Evolutionary conservation across 92 coral and sea anemone genomes (phyloP).

Genomic region (Bergia sp.): DNA sequence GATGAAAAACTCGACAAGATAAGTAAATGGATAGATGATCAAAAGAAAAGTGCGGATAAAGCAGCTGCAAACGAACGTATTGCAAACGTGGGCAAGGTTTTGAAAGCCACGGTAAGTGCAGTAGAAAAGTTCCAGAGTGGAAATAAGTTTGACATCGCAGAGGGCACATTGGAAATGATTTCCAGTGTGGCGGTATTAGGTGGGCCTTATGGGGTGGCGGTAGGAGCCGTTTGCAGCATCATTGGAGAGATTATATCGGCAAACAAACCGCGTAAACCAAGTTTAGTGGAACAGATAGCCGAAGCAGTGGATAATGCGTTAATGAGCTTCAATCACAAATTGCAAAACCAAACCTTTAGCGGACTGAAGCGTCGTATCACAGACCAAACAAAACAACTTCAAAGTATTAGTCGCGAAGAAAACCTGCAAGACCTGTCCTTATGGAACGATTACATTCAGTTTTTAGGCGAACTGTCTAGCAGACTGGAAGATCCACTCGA

Average conservation of each 20-base stretch:
- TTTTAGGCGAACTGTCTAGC: constrained; percentile 46
- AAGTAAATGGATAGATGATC: constrained; percentile 25
- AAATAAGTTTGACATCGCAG: constrained; percentile 11
- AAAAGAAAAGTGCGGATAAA: not conserved
- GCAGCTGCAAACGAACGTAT: not conserved
- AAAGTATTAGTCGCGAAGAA: not conserved
- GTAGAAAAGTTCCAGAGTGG: constrained; percentile 38
- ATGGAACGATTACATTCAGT: constrained; percentile 48
- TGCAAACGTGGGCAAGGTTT: constrained; percentile 24
- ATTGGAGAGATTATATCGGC: not conserved
- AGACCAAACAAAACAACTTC: constrained; percentile 36
- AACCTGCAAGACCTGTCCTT: constrained; percentile 24
- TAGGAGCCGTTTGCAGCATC: not conserved
- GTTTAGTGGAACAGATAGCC: constrained; percentile 23
- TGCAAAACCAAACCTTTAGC: constrained; percentile 29
- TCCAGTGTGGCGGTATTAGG: constrained; percentile 21
- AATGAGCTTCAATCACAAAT: constrained; percentile 19
- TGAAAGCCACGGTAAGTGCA: not conserved
- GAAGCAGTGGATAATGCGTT: not conserved
- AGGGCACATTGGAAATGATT: constrained; percentile 37
- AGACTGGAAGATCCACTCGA: constrained; percentile 36
- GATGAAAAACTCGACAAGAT: constrained; percentile 5
- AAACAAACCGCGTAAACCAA: not conserved
- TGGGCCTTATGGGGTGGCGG: constrained; percentile 46
- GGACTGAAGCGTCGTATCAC: constrained; percentile 22